These are phyloP conservation scores for Limnephilus marmoratus DNA, from an alignment of 2,888 invertebrate species.

Conservation along the genomic window DNA sequence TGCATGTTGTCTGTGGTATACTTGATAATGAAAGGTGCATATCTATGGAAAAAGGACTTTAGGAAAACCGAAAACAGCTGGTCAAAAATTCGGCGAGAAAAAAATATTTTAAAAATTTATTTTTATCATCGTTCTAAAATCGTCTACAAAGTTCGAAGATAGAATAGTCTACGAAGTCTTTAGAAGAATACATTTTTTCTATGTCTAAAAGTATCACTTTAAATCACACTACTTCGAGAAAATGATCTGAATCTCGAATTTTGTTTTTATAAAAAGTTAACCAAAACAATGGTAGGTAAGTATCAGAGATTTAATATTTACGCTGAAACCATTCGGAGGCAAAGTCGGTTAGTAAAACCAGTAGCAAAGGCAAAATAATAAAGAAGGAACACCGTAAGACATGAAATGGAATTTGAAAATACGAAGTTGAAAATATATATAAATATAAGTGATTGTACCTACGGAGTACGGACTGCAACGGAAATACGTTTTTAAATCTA, in stretches of 20 bases:
- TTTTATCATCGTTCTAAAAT: no score
- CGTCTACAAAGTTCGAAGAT: no score
- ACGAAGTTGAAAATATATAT: background rate
- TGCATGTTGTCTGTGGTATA: no score
- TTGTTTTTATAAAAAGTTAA: no score
- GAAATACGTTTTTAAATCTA: conserved; percentile 19
- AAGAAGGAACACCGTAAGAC: background rate
- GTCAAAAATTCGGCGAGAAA: no score
- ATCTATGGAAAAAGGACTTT: no score
- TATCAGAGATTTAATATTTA: background rate
- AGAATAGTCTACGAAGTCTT: no score
- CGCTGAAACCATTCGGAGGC: background rate
- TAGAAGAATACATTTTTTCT: background rate
- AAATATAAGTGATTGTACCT: background rate
- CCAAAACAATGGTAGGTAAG: no score
- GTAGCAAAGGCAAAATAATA: background rate
- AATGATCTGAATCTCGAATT: background rate
- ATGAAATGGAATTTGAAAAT: background rate
- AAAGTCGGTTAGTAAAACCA: background rate
- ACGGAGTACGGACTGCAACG: background rate
- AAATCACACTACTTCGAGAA: background rate
- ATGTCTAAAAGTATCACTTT: background rate
- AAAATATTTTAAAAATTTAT: no score
- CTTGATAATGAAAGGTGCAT: no score
- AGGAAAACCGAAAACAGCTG: no score